These are phyloP conservation scores for Chloromyia formosa DNA, from an alignment of 2,888 invertebrate species.

Conservation along the genomic window DNA sequence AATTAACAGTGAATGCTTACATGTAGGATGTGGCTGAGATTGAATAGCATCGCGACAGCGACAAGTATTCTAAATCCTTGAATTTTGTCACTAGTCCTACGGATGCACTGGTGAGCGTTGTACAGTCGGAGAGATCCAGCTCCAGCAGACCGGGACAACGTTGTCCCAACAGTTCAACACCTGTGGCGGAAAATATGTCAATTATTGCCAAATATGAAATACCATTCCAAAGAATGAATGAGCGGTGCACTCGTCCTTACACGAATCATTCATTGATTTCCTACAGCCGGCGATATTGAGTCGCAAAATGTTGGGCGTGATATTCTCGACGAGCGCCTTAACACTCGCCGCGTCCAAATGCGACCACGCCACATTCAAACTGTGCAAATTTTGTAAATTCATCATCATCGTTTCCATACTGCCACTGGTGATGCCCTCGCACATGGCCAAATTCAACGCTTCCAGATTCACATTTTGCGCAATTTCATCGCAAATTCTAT, in stretches of 20 bases:
- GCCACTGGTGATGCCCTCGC: conserved; percentile 72
- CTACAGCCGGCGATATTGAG: conserved; percentile 87
- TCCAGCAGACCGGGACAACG: conserved; percentile 80
- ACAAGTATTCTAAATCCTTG: conserved; percentile 76
- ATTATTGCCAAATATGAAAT: no score
- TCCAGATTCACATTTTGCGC: conserved; percentile 75
- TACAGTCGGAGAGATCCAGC: conserved; percentile 89
- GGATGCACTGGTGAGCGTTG: conserved; percentile 72
- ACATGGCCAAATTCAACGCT: conserved; percentile 86
- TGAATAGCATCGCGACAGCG: conserved; percentile 82
- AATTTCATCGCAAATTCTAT: conserved; percentile 73
- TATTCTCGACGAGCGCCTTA: conserved; percentile 68
- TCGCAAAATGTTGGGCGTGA: conserved; percentile 74
- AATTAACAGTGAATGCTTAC: conserved; percentile 65
- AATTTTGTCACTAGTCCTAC: conserved; percentile 69
- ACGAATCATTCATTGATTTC: conserved; percentile 75
- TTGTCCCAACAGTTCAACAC: conserved; percentile 71
- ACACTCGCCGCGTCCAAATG: conserved; percentile 70
- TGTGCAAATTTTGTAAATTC: conserved; percentile 63
- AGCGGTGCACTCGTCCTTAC: conserved; percentile 70
- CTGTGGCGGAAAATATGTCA: conserved; percentile 65
- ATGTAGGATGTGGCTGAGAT: conserved; percentile 75
- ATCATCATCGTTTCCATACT: conserved; percentile 72
- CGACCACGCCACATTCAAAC: conserved; percentile 88
- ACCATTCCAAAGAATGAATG: conserved; percentile 8